Percentiles rank a stretch among this genome's conserved stretches.
phyloP scores from a whole-genome alignment of 2,888 invertebrate species.

The Clostera curtula region DNA sequence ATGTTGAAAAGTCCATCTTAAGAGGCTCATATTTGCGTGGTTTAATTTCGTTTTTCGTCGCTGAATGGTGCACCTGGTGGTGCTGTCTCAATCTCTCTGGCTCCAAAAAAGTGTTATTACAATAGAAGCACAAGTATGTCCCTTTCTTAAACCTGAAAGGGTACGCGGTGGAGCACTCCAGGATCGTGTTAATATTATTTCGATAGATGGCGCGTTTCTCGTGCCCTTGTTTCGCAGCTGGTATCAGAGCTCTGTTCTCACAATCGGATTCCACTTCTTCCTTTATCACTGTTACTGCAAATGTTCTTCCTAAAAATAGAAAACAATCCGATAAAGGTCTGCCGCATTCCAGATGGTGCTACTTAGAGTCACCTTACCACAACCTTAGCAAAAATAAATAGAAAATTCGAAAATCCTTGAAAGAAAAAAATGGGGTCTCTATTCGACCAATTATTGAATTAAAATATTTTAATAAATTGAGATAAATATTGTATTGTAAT shows the following conservation, averaged over 20 bases:
- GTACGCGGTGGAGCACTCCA: slow-evolving; percentile 56
- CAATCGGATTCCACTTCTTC: slow-evolving; percentile 38
- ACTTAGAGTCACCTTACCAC: no score
- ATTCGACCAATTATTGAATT: no score
- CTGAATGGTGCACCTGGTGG: slow-evolving; percentile 39
- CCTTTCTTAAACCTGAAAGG: slow-evolving; percentile 66
- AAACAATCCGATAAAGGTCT: slow-evolving; percentile 59
- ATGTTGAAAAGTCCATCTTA: slow-evolving; percentile 56
- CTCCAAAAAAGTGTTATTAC: slow-evolving; percentile 54
- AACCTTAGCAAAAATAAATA: no score
- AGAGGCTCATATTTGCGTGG: slow-evolving; percentile 60
- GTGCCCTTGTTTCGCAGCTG: slow-evolving; percentile 25
- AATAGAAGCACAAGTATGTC: slow-evolving; percentile 58
- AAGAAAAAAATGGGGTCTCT: no score
- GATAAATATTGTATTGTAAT: no score
- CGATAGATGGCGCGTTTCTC: slow-evolving; percentile 52
- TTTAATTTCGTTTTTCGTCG: slow-evolving; percentile 38
- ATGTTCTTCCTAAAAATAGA: slow-evolving; percentile 70
- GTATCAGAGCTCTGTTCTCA: slow-evolving; percentile 20
- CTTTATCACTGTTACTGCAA: slow-evolving; percentile 43
- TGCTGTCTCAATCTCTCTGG: slow-evolving; percentile 59
- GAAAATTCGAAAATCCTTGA: no score
- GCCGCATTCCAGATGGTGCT: slow-evolving; percentile 22
- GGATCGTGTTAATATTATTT: slow-evolving; percentile 50
- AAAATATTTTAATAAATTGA: no score